Percentiles rank a stretch among this genome's conserved stretches.
These are phyloP conservation scores for Hyalella azteca DNA, from an alignment of 2,888 invertebrate species.

Conservation along the genomic window DNA sequence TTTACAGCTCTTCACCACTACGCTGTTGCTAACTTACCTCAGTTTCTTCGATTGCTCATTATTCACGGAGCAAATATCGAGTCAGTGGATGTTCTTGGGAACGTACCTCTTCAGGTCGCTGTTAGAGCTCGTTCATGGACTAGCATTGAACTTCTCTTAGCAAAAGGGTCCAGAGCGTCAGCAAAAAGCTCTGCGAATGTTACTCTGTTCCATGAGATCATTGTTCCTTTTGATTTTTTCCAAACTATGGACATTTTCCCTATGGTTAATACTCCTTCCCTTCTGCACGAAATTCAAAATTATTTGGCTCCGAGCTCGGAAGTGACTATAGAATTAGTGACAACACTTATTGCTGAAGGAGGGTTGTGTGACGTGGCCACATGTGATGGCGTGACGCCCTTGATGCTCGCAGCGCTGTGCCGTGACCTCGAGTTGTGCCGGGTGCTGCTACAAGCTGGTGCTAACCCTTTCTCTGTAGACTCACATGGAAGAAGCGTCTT, in stretches of 20 bases:
- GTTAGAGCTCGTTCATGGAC: constrained; percentile 40
- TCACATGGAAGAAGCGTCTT: constrained; percentile 46
- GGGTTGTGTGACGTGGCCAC: constrained; percentile 37
- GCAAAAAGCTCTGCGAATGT: constrained; percentile 38
- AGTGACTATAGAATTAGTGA: constrained; percentile 18
- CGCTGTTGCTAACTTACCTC: constrained; percentile 39
- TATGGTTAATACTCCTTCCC: constrained; percentile 45
- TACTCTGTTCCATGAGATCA: constrained; percentile 44
- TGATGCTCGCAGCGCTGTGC: constrained; percentile 53
- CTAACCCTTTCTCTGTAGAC: constrained; percentile 40
- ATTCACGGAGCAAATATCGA: constrained; percentile 50
- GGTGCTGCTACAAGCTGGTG: constrained; percentile 44
- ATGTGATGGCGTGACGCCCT: constrained; percentile 44
- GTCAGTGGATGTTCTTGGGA: constrained; percentile 42
- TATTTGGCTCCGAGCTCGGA: constrained; percentile 40
- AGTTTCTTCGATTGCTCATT: constrained; percentile 39
- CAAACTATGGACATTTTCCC: constrained; percentile 52
- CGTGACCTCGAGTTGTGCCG: constrained; percentile 41
- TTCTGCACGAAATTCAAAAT: constrained; percentile 46
- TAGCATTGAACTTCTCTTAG: constrained; percentile 39
- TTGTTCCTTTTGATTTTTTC: constrained; percentile 55
- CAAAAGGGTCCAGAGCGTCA: constrained; percentile 39
- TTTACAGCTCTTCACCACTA: constrained; percentile 52
- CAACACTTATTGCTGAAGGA: constrained; percentile 38
- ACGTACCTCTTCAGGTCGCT: constrained; percentile 51